Evolutionary conservation across 2,888 invertebrate species (phyloP).

Genomic region (Euproctis similis): DNA sequence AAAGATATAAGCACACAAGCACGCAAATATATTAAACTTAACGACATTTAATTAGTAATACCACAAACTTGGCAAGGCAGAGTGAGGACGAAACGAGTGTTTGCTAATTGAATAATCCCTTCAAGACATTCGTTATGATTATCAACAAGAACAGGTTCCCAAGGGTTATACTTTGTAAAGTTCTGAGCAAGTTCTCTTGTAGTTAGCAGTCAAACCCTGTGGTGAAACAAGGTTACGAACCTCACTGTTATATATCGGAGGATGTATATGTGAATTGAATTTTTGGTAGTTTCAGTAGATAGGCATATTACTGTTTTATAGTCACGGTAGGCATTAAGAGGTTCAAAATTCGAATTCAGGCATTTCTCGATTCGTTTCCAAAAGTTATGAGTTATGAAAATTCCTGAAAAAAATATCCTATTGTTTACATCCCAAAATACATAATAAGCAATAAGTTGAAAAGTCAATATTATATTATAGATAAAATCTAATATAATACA

Average conservation of each 20-base stretch:
- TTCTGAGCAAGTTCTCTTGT: slow-evolving; percentile 43
- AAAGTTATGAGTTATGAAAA: too few species aligned
- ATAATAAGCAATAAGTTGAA: too few species aligned
- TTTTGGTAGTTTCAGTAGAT: neutral
- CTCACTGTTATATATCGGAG: slow-evolving; percentile 16
- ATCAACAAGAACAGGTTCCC: slow-evolving; percentile 43
- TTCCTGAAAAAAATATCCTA: too few species aligned
- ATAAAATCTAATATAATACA: too few species aligned
- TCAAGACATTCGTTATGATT: slow-evolving; percentile 54
- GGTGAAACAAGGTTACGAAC: slow-evolving; percentile 15
- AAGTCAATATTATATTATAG: too few species aligned
- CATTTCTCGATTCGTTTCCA: too few species aligned
- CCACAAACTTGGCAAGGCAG: slow-evolving; percentile 11
- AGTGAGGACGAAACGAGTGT: slow-evolving; percentile 26
- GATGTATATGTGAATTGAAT: neutral
- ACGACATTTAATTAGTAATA: slow-evolving; percentile 8
- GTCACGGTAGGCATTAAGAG: too few species aligned
- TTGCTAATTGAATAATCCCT: slow-evolving; percentile 55
- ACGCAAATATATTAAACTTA: neutral
- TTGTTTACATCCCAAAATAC: too few species aligned
- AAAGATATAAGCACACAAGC: too few species aligned
- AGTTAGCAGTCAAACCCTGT: slow-evolving; percentile 37
- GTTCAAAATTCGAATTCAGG: too few species aligned
- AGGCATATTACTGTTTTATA: neutral
- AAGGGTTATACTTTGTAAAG: slow-evolving; percentile 39